These are phyloP conservation scores for Ips typographus DNA, from an alignment of 1,140 invertebrate genomes.

Conservation along the genomic window DNA sequence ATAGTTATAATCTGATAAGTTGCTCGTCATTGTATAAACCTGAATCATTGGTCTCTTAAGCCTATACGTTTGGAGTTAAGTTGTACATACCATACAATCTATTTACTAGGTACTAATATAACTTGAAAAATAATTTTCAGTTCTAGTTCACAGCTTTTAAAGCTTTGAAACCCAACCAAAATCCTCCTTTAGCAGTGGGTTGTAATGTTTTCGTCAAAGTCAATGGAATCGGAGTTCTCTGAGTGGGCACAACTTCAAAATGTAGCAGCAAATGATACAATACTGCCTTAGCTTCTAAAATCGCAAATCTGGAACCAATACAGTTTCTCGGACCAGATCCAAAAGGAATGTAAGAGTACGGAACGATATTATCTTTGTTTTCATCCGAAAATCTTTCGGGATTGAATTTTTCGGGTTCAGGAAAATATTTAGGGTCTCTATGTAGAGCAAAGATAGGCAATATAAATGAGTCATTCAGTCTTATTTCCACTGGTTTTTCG, in stretches of 20 bases:
- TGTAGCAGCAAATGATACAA: conserved; percentile 46
- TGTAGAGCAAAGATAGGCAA: conserved; percentile 38
- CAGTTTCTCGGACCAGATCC: conserved; percentile 56
- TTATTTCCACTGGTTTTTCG: conserved; percentile 48
- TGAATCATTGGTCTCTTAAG: too few relatives aligned
- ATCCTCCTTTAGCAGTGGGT: conserved; percentile 44
- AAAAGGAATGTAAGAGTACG: conserved; percentile 59
- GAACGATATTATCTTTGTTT: conserved; percentile 48
- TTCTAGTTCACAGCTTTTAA: too few relatives aligned
- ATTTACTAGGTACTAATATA: too few relatives aligned
- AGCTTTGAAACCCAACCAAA: conserved; percentile 43
- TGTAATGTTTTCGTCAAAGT: conserved; percentile 39
- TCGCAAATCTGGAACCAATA: conserved; percentile 45
- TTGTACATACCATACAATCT: too few relatives aligned
- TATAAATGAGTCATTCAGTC: conserved; percentile 45
- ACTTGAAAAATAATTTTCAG: too few relatives aligned
- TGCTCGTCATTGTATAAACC: too few relatives aligned
- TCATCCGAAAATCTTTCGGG: conserved; percentile 43
- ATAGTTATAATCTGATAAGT: too few relatives aligned
- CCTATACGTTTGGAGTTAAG: too few relatives aligned
- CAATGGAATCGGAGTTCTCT: conserved; percentile 45
- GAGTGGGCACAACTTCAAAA: conserved; percentile 41
- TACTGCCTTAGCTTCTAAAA: conserved; percentile 46
- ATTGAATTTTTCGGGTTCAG: conserved; percentile 40
- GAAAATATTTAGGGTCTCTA: conserved; percentile 39